Conservation (phyloP, 2,113 vertebrate species). For the Chlamydotis undulata region DNA sequence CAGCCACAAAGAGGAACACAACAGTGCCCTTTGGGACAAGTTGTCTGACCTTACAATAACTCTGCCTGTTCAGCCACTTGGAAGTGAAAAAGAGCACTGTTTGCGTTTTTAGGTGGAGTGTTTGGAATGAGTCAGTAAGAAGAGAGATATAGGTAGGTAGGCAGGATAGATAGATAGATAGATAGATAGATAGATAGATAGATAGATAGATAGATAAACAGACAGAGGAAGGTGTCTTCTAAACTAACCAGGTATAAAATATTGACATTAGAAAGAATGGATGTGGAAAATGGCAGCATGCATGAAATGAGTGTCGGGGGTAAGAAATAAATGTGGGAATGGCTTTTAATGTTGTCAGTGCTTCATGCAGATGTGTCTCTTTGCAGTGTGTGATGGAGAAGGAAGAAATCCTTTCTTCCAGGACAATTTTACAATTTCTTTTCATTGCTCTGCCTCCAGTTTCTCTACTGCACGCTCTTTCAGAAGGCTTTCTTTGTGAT, state of each 20-base stretch:
- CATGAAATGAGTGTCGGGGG: background rate
- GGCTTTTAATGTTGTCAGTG: background rate
- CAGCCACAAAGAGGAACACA: background rate
- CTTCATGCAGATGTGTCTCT: background rate
- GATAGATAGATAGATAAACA: background rate
- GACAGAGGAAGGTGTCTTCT: background rate
- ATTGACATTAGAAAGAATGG: background rate
- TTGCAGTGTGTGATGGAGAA: background rate
- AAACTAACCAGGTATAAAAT: background rate
- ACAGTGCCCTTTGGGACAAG: background rate
- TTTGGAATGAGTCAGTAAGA: background rate
- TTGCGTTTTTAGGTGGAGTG: background rate
- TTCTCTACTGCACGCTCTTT: background rate
- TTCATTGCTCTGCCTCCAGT: background rate
- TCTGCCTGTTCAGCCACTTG: background rate
- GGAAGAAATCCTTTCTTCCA: background rate
- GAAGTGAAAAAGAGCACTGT: background rate
- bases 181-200: background rate
- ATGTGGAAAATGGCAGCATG: background rate
- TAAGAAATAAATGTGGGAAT: background rate
- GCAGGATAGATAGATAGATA: background rate
- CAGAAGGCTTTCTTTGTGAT: background rate
- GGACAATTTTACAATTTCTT: background rate
- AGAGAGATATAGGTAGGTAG: background rate
- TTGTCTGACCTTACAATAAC: background rate